Conservation (phyloP, 2,888 invertebrate species). For the Cyrtodaria siliqua region DNA sequence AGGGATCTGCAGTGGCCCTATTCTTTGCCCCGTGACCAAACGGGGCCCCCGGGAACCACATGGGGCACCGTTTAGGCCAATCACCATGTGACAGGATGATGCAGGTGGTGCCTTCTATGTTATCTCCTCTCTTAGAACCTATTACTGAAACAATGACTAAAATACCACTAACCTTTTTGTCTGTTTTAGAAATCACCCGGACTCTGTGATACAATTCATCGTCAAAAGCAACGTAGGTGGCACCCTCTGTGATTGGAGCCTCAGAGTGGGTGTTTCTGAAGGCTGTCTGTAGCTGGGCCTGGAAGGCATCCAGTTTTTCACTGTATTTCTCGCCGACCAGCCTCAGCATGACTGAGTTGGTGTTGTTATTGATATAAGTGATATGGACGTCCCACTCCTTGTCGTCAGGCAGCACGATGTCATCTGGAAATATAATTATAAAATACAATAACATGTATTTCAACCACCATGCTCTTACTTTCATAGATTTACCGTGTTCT, state of each 20-base stretch:
- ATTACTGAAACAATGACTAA: too few species aligned
- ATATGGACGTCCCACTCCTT: slow-evolving; percentile 75
- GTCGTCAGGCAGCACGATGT: slow-evolving; percentile 65
- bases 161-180: slow-evolving; percentile 49
- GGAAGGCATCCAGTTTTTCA: slow-evolving; percentile 71
- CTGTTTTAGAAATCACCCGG: slow-evolving; percentile 58
- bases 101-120: too few species aligned
- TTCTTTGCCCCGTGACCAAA: too few species aligned
- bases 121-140: too few species aligned
- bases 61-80: too few species aligned
- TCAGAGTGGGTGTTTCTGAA: slow-evolving; percentile 50
- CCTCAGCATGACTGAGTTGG: slow-evolving; percentile 89
- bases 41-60: too few species aligned
- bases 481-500: too few species aligned
- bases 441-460: neutral
- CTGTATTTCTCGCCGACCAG: slow-evolving; percentile 89
- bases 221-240: slow-evolving; percentile 68
- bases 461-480: too few species aligned
- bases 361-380: slow-evolving; percentile 84
- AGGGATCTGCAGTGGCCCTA: too few species aligned
- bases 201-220: slow-evolving; percentile 74
- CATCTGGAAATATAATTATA: slow-evolving; percentile 36
- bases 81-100: too few species aligned
- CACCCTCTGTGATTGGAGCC: slow-evolving; percentile 53
- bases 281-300: slow-evolving; percentile 60